Base-by-base conservation (phyloP, 2,888 invertebrate species). In the Diarsia dahlii region DNA sequence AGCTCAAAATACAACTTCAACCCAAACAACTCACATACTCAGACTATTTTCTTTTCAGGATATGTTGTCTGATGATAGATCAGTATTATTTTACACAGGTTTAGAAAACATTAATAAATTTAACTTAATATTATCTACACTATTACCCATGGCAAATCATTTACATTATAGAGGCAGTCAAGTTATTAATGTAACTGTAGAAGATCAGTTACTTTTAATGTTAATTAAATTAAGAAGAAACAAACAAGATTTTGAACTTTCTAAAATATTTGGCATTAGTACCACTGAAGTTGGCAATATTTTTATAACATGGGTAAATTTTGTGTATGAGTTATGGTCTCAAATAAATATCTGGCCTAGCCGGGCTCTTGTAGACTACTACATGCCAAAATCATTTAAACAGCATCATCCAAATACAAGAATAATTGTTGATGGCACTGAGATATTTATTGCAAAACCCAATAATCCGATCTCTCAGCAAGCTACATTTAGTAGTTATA, bases 21-120 rank as follows among this genome's bases (percentile, higher is more conserved):
- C 63, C 13, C 39, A 45, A 39, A 63, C 39, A 45, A 20, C 39
- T 45, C n/a, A 13, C 63, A n/a, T 63, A n/a, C 13, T 20, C 2
- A 62, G 63, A 63, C 39, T 63, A 39, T 20, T 34, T 52, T 52
- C 20, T 23, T 58, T 28, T 28, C n/a, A 15, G 23, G 58, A 58
- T 58, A 58, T 58, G 58, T 58, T 58, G 58, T 58, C 58, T 23
- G 58, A 52, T 52, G 50, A n/a, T 5, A 56, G 56, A 56, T 56
- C 56, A 23, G 23, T 56, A 58, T 58, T 58, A 58, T 58, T 23
- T 58, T 28, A 58, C 13, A 28, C 23, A 58, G 23, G 58, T 23
- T 28, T 58, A 15, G 58, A 58, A 58, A 58, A 58, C 58, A 23
- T 58, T 6, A 58, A 58, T 5, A 58, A 58, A 58, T 58, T 58